phyloP scores from a whole-genome alignment of 2,113 vertebrate genomes.

The Notarius lentiginosus region DNA sequence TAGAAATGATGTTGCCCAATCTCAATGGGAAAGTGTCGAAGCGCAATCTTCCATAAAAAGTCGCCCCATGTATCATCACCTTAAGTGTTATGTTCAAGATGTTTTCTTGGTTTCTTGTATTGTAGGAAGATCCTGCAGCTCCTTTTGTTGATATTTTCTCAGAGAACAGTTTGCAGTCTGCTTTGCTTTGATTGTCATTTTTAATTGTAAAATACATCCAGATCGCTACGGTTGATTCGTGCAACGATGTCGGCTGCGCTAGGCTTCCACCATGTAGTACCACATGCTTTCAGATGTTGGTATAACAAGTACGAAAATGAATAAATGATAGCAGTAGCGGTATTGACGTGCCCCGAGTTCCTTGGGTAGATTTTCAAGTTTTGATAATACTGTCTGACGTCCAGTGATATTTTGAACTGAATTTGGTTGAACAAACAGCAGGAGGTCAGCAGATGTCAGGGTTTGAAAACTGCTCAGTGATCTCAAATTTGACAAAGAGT shows the following conservation, averaged over 20 bases:
- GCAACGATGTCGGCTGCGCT: neutral
- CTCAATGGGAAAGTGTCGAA: too few species aligned
- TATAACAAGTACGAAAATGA: neutral
- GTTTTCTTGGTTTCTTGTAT: too few species aligned
- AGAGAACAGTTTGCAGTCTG: too few species aligned
- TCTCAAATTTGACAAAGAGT: slow-evolving; percentile 12
- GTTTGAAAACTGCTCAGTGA: slow-evolving; percentile 18
- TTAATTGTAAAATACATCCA: neutral
- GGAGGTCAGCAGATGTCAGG: neutral
- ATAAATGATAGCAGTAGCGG: neutral
- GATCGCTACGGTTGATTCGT: neutral
- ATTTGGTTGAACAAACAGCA: neutral
- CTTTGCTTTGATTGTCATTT: neutral
- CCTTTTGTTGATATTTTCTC: too few species aligned
- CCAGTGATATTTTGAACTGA: neutral
- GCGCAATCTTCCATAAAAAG: too few species aligned
- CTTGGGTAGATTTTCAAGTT: neutral
- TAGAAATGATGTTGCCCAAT: too few species aligned
- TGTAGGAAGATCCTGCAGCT: too few species aligned
- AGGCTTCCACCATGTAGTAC: neutral
- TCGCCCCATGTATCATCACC: too few species aligned
- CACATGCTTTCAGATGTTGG: neutral
- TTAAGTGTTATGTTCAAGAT: too few species aligned
- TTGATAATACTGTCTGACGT: neutral
- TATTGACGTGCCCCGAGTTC: neutral